Percentiles rank a stretch among this genome's conserved stretches.
phyloP scores from a whole-genome alignment of 2,797 vertebrate genomes.

The Microctenopoma stevenorrisi region DNA sequence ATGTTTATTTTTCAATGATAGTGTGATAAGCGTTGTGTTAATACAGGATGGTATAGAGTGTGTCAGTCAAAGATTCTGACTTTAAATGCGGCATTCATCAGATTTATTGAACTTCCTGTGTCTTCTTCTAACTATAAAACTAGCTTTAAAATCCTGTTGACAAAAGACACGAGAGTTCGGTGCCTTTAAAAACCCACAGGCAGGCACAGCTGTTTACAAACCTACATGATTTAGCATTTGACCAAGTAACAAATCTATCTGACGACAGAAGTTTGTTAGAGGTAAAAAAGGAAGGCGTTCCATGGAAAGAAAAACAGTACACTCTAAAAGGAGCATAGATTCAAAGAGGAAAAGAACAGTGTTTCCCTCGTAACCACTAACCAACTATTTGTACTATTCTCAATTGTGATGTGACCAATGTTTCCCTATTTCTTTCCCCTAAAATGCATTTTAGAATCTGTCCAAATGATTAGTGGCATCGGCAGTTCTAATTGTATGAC shows the following conservation, averaged over 20 bases:
- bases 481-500: conserved; percentile 58
- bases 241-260: conserved; percentile 29
- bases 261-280: conserved; percentile 45
- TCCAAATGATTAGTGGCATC: conserved; percentile 51
- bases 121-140: not conserved
- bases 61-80: conserved; percentile 13
- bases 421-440: conserved; percentile 50
- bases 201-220: conserved; percentile 33
- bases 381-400: conserved; percentile 71
- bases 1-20: conserved; percentile 2
- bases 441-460: conserved; percentile 48
- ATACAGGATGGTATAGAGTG: no score
- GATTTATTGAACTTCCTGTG: conserved; percentile 12
- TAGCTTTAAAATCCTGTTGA: conserved; percentile 22
- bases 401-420: conserved; percentile 60
- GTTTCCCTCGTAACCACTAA: conserved; percentile 69
- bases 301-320: conserved; percentile 57
- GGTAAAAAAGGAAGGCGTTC: conserved; percentile 25
- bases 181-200: conserved; percentile 14
- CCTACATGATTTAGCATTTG: conserved; percentile 39
- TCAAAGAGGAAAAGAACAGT: conserved; percentile 58
- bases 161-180: conserved; percentile 25
- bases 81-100: conserved; percentile 33
- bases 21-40: conserved; percentile 14
- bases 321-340: conserved; percentile 62